Base-by-base conservation (phyloP, 2,888 invertebrate species). In the Apotomis capreana region DNA sequence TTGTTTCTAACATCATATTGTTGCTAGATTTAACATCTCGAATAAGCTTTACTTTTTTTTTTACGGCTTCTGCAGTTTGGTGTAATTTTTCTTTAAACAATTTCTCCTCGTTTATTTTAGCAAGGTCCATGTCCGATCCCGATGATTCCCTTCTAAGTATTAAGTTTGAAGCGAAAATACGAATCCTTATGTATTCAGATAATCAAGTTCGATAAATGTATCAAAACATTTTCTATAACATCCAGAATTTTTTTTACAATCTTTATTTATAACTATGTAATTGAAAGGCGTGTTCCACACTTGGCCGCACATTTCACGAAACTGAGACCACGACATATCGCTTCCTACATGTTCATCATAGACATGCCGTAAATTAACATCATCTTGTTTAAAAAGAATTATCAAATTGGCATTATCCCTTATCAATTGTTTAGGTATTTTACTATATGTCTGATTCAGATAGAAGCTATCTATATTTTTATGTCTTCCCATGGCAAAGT, bases 341-440 rank as follows among this genome's bases (percentile, higher is more conserved):
- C 77, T 15, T 70, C 70, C 75, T 1, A 79, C 78, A 68, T 80
- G 80, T 46, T 83, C 82, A 15, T 80, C 70, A 65, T 79, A 83
- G n/a, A 79, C 65, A 74, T 83, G 81, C 69, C 74, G 78, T 40
- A 82, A 61, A 69, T 83, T 83, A 0, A 76, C 60, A 13, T 80
- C 77, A 58, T 83, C 78, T 75, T 80, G 83, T 70, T 79, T 79
- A 58, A 83, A 83, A 12, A 81, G 26, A 26, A 79, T 65, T 4
- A 80, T 52, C 13, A 78, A 69, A 69, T 80, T 80, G 4, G 73
- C 70, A 72, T 79, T 80, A 57, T 80, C 79, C n/a, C 80, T 68
- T 15, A 82, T 65, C 12, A 81, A 60, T 59, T 83, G 82, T 57
- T 82, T 83, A 4, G 80, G 80, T 13, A 83, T 72, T 71, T 78